Conservation (phyloP, 2,888 invertebrate genomes). For the Apamea anceps region DNA sequence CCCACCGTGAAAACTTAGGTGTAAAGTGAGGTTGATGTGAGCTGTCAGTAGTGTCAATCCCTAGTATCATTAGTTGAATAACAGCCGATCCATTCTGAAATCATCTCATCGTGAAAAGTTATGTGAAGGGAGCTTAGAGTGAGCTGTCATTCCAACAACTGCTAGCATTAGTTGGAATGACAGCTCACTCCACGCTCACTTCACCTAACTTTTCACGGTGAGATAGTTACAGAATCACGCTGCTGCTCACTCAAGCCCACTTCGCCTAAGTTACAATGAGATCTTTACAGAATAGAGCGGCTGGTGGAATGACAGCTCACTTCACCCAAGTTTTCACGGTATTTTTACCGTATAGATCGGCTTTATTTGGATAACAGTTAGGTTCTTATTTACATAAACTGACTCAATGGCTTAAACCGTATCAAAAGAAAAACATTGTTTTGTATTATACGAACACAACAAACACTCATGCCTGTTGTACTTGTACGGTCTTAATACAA, state of each 20-base stretch:
- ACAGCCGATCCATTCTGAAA: too few relatives aligned
- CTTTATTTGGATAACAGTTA: background rate
- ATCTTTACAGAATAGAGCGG: too few relatives aligned
- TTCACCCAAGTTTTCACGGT: background rate
- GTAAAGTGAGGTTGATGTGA: background rate
- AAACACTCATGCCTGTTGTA: too few relatives aligned
- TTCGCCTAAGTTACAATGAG: background rate
- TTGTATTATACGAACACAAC: background rate
- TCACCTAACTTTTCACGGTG: too few relatives aligned
- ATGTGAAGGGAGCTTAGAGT: too few relatives aligned
- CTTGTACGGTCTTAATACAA: too few relatives aligned
- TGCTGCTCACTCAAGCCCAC: background rate
- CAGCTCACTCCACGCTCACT: too few relatives aligned
- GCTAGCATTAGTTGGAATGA: too few relatives aligned
- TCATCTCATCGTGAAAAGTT: too few relatives aligned
- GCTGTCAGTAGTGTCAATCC: background rate
- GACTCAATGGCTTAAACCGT: background rate
- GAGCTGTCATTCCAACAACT: too few relatives aligned
- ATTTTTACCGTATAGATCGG: background rate
- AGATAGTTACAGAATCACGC: too few relatives aligned
- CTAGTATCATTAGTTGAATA: too few relatives aligned
- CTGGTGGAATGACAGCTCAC: background rate
- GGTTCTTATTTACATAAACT: background rate
- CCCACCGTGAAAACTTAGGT: background rate
- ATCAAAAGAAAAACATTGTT: background rate